phyloP scores from a whole-genome alignment of 2,888 invertebrate genomes.

The Diaperis boleti region DNA sequence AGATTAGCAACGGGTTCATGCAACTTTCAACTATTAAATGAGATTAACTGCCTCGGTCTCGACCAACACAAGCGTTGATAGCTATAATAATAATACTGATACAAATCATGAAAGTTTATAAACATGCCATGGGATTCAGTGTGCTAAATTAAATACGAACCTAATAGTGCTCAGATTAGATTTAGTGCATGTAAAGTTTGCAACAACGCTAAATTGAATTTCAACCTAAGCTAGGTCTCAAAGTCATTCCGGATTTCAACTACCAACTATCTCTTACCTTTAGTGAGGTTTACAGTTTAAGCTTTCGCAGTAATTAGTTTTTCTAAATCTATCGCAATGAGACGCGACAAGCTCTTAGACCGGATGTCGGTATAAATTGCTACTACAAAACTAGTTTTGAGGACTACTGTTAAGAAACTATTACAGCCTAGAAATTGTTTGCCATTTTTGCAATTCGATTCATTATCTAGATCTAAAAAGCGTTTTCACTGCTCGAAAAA shows the following conservation, averaged over 20 bases:
- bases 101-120: conserved; percentile 9
- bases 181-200: conserved; percentile 9
- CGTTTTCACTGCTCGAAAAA: too few species aligned
- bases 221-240: too few species aligned
- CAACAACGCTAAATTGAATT: too few species aligned
- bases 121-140: conserved; percentile 28
- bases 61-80: conserved; percentile 15
- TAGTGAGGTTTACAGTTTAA: not conserved
- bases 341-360: not conserved
- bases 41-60: too few species aligned
- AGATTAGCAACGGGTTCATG: conserved; percentile 11
- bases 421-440: not conserved
- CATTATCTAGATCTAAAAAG: too few species aligned
- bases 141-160: conserved; percentile 13
- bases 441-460: not conserved
- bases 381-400: not conserved
- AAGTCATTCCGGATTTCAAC: too few species aligned
- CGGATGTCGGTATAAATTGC: not conserved
- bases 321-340: too few species aligned
- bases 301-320: too few species aligned
- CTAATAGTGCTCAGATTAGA: conserved; percentile 13
- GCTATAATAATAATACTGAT: conserved; percentile 11
- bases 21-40: conserved; percentile 13
- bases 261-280: not conserved
- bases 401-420: not conserved